phyloP scores from a whole-genome alignment of 2,113 vertebrate genomes.

The Poeciliopsis turrubarensis region DNA sequence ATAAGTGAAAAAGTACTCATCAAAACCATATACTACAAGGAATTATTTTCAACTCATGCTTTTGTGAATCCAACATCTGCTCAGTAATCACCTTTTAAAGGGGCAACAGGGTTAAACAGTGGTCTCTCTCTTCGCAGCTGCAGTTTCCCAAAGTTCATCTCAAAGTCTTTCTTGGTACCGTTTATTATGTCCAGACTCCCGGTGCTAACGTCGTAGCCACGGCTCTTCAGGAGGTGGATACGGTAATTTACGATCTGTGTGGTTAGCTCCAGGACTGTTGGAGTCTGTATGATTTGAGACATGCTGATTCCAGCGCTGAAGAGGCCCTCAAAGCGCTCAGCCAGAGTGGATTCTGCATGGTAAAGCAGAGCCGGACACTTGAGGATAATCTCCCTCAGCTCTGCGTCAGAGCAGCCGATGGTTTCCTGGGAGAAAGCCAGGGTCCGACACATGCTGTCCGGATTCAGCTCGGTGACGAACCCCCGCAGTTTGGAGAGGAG shows the following conservation, averaged over 20 bases:
- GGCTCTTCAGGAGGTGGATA: conserved; percentile 81
- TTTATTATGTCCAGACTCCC: conserved; percentile 83
- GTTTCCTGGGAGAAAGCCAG: conserved; percentile 81
- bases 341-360: conserved; percentile 82
- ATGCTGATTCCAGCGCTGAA: conserved; percentile 84
- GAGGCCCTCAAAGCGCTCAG: conserved; percentile 84
- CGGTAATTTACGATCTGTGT: conserved; percentile 88
- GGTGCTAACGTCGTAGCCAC: conserved; percentile 81
- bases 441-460: conserved; percentile 80
- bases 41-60: neutral
- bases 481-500: conserved; percentile 90
- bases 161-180: conserved; percentile 95
- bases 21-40: neutral
- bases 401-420: conserved; percentile 83
- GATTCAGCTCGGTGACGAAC: conserved; percentile 88
- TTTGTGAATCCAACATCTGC: neutral
- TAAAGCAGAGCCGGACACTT: conserved; percentile 89
- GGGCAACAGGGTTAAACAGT: conserved; percentile 92
- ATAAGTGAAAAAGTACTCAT: neutral
- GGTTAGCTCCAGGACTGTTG: conserved; percentile 88
- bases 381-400: conserved; percentile 83
- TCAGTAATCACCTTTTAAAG: conserved; percentile 80
- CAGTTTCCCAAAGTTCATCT: conserved; percentile 84
- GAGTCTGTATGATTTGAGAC: conserved; percentile 83
- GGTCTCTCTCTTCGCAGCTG: conserved; percentile 85